Evolutionary conservation across 2,113 vertebrate genomes (phyloP).

Genomic region (Aphyosemion australe): DNA sequence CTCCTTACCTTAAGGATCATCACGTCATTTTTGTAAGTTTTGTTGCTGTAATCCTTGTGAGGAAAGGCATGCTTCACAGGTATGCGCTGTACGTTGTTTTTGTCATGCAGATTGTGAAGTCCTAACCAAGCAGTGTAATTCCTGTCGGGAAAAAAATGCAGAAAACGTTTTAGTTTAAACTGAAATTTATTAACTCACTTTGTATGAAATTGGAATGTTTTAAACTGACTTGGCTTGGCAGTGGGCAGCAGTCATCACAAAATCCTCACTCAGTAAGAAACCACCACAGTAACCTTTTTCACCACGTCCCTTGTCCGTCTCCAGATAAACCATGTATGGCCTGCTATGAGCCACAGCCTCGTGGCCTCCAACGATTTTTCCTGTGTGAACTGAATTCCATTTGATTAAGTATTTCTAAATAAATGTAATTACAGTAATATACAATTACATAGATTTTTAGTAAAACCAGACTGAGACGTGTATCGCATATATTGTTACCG

Average conservation of each 20-base stretch:
- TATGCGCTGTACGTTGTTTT: accelerated
- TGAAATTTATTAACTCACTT: too few relatives aligned
- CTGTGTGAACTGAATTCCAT: slow-evolving; percentile 22
- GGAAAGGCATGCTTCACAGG: background rate
- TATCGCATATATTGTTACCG: too few relatives aligned
- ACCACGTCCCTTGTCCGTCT: accelerated
- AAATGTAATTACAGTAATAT: too few relatives aligned
- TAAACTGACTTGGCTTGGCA: slow-evolving; percentile 51
- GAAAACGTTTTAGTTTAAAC: too few relatives aligned
- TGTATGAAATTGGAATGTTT: slow-evolving; percentile 12
- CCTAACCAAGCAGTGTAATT: slow-evolving; percentile 22
- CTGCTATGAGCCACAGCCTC: slow-evolving; percentile 40
- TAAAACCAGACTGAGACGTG: too few relatives aligned
- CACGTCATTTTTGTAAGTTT: slow-evolving; percentile 33
- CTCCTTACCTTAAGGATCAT: slow-evolving; percentile 74
- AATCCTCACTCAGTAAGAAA: slow-evolving; percentile 66
- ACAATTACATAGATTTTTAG: too few relatives aligned
- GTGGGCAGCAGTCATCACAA: slow-evolving; percentile 74
- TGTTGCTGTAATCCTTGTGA: background rate
- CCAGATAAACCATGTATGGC: slow-evolving; percentile 67
- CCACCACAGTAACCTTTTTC: slow-evolving; percentile 24
- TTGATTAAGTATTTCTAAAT: too few relatives aligned
- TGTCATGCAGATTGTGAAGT: accelerated
- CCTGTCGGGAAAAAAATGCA: background rate
- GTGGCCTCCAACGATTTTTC: slow-evolving; percentile 43